Evolutionary conservation across 1,140 invertebrate species (phyloP).

Genomic region (Hesperophylax magnus): DNA sequence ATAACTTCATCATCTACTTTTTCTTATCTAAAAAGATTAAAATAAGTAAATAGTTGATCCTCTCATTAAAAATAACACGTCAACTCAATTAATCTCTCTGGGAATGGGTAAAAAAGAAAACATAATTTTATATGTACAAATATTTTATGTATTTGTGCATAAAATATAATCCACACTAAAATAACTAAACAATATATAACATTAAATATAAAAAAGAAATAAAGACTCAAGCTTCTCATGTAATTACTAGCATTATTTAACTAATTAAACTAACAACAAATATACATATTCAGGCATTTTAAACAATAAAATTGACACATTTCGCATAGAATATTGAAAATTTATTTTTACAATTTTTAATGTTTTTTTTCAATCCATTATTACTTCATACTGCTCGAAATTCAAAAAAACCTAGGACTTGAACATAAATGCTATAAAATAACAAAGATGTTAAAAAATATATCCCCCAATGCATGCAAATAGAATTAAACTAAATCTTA

Average conservation of each 20-base stretch:
- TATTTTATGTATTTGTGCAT: constrained; percentile 4
- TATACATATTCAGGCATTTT: constrained; percentile 1
- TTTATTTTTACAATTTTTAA: neutral
- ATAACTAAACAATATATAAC: constrained; percentile 23
- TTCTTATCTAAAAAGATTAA: too few species aligned
- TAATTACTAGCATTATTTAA: neutral
- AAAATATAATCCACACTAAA: constrained; percentile 13
- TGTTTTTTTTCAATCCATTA: too few species aligned
- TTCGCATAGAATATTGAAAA: constrained; percentile 43
- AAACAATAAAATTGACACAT: constrained; percentile 48
- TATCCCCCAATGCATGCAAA: neutral
- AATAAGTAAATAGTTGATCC: too few species aligned
- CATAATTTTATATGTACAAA: neutral
- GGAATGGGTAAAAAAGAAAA: neutral
- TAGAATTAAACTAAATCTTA: neutral
- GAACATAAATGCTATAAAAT: neutral
- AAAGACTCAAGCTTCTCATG: constrained; percentile 24
- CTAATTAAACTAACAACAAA: constrained; percentile 1
- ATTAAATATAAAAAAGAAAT: too few species aligned
- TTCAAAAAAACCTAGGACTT: neutral
- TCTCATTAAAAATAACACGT: too few species aligned
- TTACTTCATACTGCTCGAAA: neutral
- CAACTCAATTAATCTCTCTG: neutral
- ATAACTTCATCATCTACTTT: too few species aligned
- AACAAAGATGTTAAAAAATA: neutral